These are phyloP conservation scores for Lophochroa leadbeateri DNA, from an alignment of 2,113 vertebrate genomes.

Conservation along the genomic window DNA sequence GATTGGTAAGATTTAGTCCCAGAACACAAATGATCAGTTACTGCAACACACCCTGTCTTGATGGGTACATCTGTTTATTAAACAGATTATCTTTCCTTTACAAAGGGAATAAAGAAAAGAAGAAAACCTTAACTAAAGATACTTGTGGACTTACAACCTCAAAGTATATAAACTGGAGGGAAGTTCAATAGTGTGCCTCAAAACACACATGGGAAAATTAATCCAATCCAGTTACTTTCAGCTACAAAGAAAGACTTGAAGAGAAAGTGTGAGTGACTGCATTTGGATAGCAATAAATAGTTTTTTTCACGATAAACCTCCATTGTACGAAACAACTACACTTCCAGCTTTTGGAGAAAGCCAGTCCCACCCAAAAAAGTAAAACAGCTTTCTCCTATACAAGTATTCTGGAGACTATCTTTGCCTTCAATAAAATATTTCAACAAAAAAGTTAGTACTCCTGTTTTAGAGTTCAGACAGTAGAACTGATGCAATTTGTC, in stretches of 20 bases:
- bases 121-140: neutral
- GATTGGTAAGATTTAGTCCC: neutral
- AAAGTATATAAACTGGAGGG: neutral
- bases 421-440: neutral
- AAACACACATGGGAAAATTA: neutral
- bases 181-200: neutral
- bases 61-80: neutral
- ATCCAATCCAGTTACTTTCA: neutral
- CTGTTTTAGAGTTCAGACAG: neutral
- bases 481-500: neutral
- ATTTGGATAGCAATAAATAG: neutral
- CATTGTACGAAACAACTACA: neutral
- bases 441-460: neutral
- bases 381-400: neutral
- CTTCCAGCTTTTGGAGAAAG: neutral
- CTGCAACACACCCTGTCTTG: neutral
- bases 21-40: neutral
- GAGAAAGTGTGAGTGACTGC: neutral
- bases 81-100: neutral
- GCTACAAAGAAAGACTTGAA: neutral
- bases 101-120: neutral
- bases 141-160: neutral
- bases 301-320: neutral
- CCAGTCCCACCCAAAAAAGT: neutral
- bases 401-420: neutral